Evolutionary conservation across 1,140 invertebrate genomes (phyloP), one percentile per base, ranked within the genome.

Genomic region (Medauroidea extradentata): DNA sequence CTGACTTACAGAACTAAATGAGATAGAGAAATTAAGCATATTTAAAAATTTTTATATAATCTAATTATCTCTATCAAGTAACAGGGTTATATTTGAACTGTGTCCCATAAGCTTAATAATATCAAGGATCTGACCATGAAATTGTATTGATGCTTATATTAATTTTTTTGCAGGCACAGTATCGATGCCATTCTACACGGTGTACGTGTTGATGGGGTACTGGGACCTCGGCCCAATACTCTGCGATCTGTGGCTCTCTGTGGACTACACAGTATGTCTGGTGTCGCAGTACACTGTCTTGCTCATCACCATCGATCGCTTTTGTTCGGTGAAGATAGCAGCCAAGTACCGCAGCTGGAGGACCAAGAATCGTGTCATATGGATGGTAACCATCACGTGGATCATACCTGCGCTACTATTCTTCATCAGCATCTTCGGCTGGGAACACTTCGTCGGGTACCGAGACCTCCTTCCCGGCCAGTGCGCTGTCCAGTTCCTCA

Each of bases 281-380:
- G 96, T 98, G 3, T 99, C 96, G 2, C 98, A 99, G 74, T 99
- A 99, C 75, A 99, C 98, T 0, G 98, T 99, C 2, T 85, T 99
- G 24, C 82, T 98, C 48, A 99, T 99, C 64, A 99, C 98, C 13
- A 93, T 99, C 51, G 98, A 99, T 77, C 84, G 98, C 61, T 99
- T 96, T 78, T 99, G 96, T 75, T 99, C 96, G 7, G 97, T 99
- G 0, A 98, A 98, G 81, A 98, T 99, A 60, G 96, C 98, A 2
- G 94, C 98, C 0, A 91, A 91, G 68, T 99, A 99, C 76, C 83
- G 97, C 49, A 88, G 91, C 66, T 99, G 98, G 98, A 81, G 98
- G 44, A 99, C 98, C 0, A 94, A 96, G 68, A 86, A 87, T 60
- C 84, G 90, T 65, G 91, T 96, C 1, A 86, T 94, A 38, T 93